Evolutionary conservation across 2,113 vertebrate genomes (phyloP).

Genomic region (Atherinomorus stipes): DNA sequence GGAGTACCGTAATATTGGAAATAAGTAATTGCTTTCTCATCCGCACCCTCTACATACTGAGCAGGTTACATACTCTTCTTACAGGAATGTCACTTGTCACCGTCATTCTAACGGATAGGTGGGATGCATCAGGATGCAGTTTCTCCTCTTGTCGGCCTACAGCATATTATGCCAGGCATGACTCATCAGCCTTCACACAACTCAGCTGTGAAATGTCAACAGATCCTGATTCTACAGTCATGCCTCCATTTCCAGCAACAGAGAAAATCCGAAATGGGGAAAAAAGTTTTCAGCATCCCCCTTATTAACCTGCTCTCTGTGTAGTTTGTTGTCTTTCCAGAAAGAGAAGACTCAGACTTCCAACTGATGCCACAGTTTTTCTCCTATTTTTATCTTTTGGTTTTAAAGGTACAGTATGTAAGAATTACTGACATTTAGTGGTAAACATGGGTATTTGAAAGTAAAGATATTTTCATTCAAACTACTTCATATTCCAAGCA

Average conservation of each 20-base stretch:
- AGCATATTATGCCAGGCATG: constrained; percentile 60
- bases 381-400: background rate
- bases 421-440: too few relatives aligned
- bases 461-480: too few relatives aligned
- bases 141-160: constrained; percentile 12
- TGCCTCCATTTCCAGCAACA: constrained; percentile 13
- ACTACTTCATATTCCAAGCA: too few relatives aligned
- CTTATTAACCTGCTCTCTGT: constrained; percentile 44
- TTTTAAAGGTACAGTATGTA: too few relatives aligned
- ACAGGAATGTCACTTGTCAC: constrained; percentile 42
- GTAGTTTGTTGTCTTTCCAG: constrained; percentile 8
- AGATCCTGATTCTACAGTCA: constrained; percentile 42
- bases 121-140: constrained; percentile 38
- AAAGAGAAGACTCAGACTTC: background rate
- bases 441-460: too few relatives aligned
- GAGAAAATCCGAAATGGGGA: constrained; percentile 11
- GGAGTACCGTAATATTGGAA: constrained; percentile 35
- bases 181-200: constrained; percentile 69
- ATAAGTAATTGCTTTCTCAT: constrained; percentile 62
- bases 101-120: constrained; percentile 34
- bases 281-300: constrained; percentile 17
- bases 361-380: background rate
- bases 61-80: constrained; percentile 24
- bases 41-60: constrained; percentile 22
- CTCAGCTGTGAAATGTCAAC: constrained; percentile 75